These are phyloP conservation scores for Taxidea taxus DNA, from an alignment of 2,113 vertebrate species.

Conservation along the genomic window DNA sequence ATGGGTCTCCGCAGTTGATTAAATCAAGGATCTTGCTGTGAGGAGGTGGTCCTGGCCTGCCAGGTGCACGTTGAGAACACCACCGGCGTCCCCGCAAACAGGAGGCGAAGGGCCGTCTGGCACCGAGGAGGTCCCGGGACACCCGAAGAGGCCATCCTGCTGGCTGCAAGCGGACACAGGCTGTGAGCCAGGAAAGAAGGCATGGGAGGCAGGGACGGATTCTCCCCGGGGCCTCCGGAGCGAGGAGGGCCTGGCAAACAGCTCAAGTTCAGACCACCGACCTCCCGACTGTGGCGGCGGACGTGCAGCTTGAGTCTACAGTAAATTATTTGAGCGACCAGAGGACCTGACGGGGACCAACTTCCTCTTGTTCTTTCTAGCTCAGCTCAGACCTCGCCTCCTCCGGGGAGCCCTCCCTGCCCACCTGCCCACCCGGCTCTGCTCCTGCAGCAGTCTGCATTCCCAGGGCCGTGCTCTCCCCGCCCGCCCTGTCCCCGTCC, in stretches of 20 bases:
- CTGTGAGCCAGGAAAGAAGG: not conserved
- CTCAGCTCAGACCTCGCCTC: not conserved
- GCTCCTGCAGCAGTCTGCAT: not conserved
- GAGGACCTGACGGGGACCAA: not conserved
- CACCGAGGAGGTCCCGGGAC: not conserved
- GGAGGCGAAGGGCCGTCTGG: not conserved
- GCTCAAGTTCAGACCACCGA: not conserved
- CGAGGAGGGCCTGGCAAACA: fast-evolving
- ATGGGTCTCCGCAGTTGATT: not conserved
- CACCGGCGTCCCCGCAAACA: fast-evolving
- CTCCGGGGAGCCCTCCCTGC: not conserved
- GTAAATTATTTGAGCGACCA: not conserved
- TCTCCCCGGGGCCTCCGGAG: not conserved
- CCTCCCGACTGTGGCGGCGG: fast-evolving
- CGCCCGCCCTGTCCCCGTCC: fast-evolving
- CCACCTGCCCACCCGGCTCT: not conserved
- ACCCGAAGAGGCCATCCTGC: no score
- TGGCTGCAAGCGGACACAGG: not conserved
- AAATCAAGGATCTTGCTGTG: no score
- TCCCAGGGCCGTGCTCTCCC: no score
- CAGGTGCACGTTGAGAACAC: no score
- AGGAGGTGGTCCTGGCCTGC: not conserved
- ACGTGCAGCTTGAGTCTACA: no score
- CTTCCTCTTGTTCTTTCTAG: not conserved
- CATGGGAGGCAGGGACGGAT: no score